These are phyloP conservation scores for Gymnarchus niloticus DNA, from an alignment of 2,113 vertebrate species.

Conservation along the genomic window DNA sequence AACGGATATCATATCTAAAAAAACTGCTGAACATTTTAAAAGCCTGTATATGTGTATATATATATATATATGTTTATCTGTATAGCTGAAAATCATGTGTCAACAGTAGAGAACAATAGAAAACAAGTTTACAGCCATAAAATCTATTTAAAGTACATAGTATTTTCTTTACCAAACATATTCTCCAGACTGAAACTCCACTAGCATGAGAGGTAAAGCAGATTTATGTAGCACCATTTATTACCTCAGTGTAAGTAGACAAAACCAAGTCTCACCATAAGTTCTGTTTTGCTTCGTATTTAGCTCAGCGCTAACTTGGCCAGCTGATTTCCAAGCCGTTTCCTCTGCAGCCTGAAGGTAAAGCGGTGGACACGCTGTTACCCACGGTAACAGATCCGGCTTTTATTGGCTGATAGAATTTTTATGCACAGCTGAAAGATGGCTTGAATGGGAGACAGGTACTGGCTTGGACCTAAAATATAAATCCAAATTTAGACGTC, in stretches of 20 bases:
- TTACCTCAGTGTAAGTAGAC: background rate
- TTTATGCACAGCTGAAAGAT: background rate
- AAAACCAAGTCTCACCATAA: background rate
- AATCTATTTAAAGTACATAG: background rate
- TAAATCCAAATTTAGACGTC: background rate
- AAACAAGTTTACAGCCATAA: background rate
- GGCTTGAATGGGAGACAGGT: background rate
- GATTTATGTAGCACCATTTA: background rate
- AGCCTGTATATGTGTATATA: background rate
- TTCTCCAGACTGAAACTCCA: background rate
- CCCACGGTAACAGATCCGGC: background rate
- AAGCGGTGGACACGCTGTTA: background rate
- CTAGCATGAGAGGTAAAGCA: background rate
- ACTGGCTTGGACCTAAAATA: background rate
- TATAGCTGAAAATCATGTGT: background rate
- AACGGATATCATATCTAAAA: background rate
- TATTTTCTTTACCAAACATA: background rate
- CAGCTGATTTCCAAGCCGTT: background rate
- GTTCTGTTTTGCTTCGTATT: background rate
- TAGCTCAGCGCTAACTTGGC: background rate
- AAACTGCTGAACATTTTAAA: background rate
- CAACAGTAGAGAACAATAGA: background rate
- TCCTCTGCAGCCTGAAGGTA: background rate
- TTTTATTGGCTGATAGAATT: background rate
- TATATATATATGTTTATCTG: constrained; percentile 3